Evolutionary conservation across 2,888 invertebrate species (phyloP).

Genomic region (Lithophane ornitopus): DNA sequence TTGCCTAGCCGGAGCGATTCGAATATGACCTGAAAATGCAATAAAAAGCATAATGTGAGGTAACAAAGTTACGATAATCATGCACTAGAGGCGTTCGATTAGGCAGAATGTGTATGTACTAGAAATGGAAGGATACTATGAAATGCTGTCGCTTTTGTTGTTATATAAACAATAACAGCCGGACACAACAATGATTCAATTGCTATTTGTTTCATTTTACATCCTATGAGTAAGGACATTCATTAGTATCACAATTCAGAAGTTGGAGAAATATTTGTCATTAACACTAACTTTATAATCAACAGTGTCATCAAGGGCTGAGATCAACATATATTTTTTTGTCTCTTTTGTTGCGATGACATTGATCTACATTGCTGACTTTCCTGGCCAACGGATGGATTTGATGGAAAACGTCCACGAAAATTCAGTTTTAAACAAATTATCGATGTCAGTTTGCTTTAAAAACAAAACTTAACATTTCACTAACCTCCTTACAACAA

Average conservation of each 20-base stretch:
- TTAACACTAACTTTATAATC: neutral
- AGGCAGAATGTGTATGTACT: neutral
- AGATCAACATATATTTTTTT: neutral
- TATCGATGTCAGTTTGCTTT: no score
- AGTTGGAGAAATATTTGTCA: neutral
- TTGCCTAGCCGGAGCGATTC: neutral
- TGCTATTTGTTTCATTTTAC: neutral
- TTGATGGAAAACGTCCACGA: neutral
- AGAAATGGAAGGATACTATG: constrained; percentile 1
- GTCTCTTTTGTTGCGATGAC: no score
- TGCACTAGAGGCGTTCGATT: neutral
- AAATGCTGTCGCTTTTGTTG: neutral
- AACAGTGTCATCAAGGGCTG: neutral
- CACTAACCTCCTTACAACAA: constrained; percentile 46
- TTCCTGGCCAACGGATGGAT: no score
- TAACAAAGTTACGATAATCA: neutral
- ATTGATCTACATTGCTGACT: neutral
- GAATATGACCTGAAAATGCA: neutral
- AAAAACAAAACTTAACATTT: constrained; percentile 35
- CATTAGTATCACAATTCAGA: neutral
- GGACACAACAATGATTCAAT: neutral
- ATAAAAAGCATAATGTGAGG: neutral
- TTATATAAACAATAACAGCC: neutral
- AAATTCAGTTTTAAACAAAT: no score
- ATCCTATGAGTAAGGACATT: neutral